Evolutionary conservation across 2,888 invertebrate species (phyloP), one percentile per base, ranked within the genome.

Genomic region (Penaeus monodon): DNA sequence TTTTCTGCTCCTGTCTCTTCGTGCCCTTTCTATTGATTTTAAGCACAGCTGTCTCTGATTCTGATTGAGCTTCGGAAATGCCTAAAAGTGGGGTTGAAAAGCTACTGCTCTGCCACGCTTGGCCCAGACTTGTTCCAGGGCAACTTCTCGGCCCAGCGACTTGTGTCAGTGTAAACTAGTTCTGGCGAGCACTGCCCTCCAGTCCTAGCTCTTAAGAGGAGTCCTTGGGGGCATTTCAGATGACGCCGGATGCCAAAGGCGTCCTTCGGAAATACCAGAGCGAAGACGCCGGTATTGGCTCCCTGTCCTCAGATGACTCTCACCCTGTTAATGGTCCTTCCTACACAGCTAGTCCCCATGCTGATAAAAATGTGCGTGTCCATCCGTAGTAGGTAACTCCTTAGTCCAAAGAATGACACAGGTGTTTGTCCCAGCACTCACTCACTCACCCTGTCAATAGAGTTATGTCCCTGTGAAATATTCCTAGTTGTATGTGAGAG

Each of bases 181-280:
- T 44, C 38, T 44, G 38, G 38, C 38, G 38, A 44, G 38, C 38
- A 44, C 38, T 44, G 38, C 38, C 38, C 38, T 44, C 38, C 38
- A 44, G 38, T 44, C 38, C 38, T 44, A 44, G 38, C 87, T 87
- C 84, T 88, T 90, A 76, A 90, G 88, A 89, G 65, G 87, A 88
- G 66, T 86, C 88, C 78, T 44, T 44, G 38, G 38, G 38, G 38
- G 81, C 81, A 81, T 85, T 85, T 85, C 88, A 88, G 94, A 93
- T 96, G 89, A 96, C 96, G 33, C 96, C 96, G 0, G 96, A 96
- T 92, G 94, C 94, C 29, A 96, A 96, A 91, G 88, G 88, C 65
- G 84, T 88, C n/a, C 84, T 88, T 44, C 86, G 76, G 70, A 88
- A 88, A 81, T 85, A 87, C 79, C 87, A 87, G 83, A 87, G 87